These are phyloP conservation scores for Benitochromis conjunctus DNA, from an alignment of 2,113 vertebrate species.

Conservation along the genomic window DNA sequence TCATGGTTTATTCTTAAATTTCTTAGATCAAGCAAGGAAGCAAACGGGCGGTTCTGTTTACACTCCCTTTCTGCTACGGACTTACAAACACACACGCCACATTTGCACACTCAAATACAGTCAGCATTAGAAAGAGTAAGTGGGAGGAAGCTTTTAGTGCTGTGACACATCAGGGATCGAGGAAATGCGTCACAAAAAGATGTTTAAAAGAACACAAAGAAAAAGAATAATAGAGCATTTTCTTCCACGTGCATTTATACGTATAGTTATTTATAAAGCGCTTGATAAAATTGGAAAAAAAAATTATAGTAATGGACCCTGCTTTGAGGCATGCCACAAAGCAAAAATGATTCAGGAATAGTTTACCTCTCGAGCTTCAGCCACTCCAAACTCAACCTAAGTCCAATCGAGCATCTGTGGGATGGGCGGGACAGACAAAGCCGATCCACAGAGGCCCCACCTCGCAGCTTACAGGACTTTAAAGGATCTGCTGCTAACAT, in stretches of 20 bases:
- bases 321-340: neutral
- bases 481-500: neutral
- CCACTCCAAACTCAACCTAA: neutral
- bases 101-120: neutral
- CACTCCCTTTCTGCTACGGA: neutral
- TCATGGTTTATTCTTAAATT: neutral
- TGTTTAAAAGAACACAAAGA: neutral
- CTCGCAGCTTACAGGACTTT: neutral
- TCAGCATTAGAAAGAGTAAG: neutral
- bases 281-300: neutral
- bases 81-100: neutral
- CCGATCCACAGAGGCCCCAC: neutral
- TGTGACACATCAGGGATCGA: neutral
- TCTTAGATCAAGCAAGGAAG: neutral
- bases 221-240: neutral
- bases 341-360: neutral
- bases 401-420: neutral
- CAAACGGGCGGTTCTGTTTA: neutral
- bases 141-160: constrained; percentile 2
- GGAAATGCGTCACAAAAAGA: neutral
- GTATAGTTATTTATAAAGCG: neutral
- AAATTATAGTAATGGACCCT: neutral
- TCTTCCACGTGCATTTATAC: neutral
- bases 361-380: neutral
- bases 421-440: neutral